Evolutionary conservation across 2,797 vertebrate genomes (phyloP), one percentile per base, ranked within the genome.

Genomic region (Brachyalestes nurse): DNA sequence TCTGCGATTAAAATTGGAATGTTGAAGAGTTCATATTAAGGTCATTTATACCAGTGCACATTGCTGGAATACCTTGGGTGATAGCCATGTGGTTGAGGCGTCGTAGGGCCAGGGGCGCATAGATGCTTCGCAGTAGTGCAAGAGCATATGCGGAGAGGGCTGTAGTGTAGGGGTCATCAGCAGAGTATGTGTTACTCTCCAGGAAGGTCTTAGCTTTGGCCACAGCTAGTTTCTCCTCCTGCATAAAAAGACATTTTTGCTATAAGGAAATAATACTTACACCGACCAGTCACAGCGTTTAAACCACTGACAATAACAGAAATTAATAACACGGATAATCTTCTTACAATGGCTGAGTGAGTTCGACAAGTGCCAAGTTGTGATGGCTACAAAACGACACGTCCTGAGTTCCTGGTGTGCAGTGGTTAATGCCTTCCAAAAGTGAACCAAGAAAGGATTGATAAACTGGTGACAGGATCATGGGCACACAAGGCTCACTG

Each of bases 81-180:
- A 97, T 96, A 62, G 97, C 97, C 96, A 97, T 95, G 93, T 96
- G 93, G 90, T 96, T 96, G 90, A 98, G 95, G 64, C 94, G 95
- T 0, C 93, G 92, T 85, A 97, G 90, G 0, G 91, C 91, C 8
- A 89, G 82, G 0, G 91, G 90, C 0, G 96, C 96, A 0, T 93
- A 93, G 0, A 94, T 93, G 83, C 97, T 98, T 77, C 91, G 95
- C 0, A 98, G 94, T 78, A 97, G 94, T 1, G 93, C 94, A 88
- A 98, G 92, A 5, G 95, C 90, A 0, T 97, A 98, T 0, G 97
- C 93, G 0, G 84, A 95, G 89, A 97, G 88, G 47, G 97, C 96
- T 0, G 95, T 96, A 45, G 96, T 96, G 90, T 98, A 97, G 0
- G 97, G 97, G 51, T 98, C 96, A 2, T 93, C 93, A 1, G 96